These are phyloP conservation scores for Callipepla squamata DNA, from an alignment of 2,113 vertebrate genomes.

Conservation along the genomic window DNA sequence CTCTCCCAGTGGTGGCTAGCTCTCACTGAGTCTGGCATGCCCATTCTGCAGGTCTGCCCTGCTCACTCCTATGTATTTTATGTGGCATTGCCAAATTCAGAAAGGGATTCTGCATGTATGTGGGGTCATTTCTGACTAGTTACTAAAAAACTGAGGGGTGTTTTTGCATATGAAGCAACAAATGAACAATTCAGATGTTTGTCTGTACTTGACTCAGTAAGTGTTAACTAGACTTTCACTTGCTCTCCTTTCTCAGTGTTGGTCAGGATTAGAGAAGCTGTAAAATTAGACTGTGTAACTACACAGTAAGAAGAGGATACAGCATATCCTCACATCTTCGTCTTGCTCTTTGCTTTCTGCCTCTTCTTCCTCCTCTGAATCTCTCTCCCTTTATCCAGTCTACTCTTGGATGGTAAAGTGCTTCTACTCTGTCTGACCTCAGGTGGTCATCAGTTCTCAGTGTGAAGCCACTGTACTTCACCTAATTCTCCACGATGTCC, in stretches of 20 bases:
- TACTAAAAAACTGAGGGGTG: background rate
- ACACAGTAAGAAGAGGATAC: background rate
- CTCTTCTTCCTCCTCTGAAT: background rate
- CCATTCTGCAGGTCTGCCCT: background rate
- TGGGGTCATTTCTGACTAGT: background rate
- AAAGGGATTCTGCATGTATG: background rate
- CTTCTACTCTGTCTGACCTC: background rate
- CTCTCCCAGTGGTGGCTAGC: background rate
- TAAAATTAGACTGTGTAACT: background rate
- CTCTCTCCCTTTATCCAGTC: background rate
- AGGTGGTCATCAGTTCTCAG: background rate
- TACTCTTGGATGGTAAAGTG: background rate
- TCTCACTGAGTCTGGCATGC: background rate
- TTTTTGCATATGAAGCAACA: background rate
- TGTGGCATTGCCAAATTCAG: background rate
- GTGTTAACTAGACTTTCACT: background rate
- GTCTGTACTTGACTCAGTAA: background rate
- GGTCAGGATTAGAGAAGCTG: background rate
- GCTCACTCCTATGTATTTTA: background rate
- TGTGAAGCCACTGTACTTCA: background rate
- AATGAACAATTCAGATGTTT: background rate
- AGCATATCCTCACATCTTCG: background rate
- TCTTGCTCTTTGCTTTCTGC: background rate
- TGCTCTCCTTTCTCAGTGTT: accelerated
- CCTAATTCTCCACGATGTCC: background rate